phyloP scores from a whole-genome alignment of 2,797 vertebrate species.

The Pangasius macronema region DNA sequence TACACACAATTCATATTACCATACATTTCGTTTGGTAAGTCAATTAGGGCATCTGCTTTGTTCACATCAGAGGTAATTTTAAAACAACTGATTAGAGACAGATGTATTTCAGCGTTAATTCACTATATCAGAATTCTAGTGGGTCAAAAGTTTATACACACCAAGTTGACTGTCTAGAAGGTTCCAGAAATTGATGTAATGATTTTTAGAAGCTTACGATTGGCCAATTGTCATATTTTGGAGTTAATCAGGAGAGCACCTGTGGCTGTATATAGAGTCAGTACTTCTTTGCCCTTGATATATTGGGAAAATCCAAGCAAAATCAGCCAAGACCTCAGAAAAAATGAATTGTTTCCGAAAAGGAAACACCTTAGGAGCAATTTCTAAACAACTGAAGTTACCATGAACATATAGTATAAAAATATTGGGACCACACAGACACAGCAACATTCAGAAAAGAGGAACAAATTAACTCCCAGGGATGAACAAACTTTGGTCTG shows the following conservation, averaged over 20 bases:
- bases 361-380: no score
- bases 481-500: not conserved
- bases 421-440: not conserved
- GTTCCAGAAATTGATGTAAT: not conserved
- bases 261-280: no score
- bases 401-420: not conserved
- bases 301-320: not conserved
- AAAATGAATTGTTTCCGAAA: not conserved
- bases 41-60: not conserved
- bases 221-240: not conserved
- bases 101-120: not conserved
- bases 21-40: no score
- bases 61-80: not conserved
- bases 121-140: not conserved
- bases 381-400: not conserved
- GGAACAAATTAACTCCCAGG: not conserved
- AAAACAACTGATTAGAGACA: not conserved
- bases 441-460: not conserved
- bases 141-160: no score
- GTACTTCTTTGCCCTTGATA: not conserved
- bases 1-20: not conserved
- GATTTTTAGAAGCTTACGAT: not conserved
- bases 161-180: not conserved
- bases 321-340: not conserved
- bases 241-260: not conserved